phyloP scores from a whole-genome alignment of 2,888 invertebrate species.

The Fragum fragum region DNA sequence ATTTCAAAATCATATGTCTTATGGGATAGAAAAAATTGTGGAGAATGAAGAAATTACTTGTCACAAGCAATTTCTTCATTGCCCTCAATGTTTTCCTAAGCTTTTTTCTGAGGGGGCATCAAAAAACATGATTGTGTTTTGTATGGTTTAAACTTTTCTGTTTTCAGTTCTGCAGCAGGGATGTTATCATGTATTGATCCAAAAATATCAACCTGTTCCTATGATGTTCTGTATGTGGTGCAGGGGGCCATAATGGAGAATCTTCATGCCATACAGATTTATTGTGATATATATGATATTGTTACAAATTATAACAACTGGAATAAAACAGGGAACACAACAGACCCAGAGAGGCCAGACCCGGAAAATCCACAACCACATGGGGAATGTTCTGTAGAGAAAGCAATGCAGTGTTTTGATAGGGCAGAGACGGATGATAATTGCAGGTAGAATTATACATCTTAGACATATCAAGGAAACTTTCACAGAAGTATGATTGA shows the following conservation, averaged over 20 bases:
- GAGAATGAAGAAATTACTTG: too few relatives aligned
- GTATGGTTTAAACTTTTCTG: neutral
- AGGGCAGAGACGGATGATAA: neutral
- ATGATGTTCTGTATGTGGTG: conserved; percentile 20
- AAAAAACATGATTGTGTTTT: too few relatives aligned
- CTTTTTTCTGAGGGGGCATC: too few relatives aligned
- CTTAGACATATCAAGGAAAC: too few relatives aligned
- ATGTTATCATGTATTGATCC: conserved; percentile 49
- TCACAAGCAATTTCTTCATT: too few relatives aligned
- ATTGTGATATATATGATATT: conserved; percentile 44
- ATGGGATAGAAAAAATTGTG: too few relatives aligned
- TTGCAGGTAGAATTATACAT: too few relatives aligned
- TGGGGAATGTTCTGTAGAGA: conserved; percentile 41
- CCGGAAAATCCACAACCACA: conserved; percentile 9
- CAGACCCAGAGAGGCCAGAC: conserved; percentile 16
- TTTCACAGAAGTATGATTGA: too few relatives aligned
- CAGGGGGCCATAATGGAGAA: conserved; percentile 52
- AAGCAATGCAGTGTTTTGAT: conserved; percentile 42
- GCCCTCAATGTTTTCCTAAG: too few relatives aligned
- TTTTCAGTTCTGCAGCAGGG: conserved; percentile 40
- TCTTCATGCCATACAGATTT: conserved; percentile 21
- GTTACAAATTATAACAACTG: conserved; percentile 28
- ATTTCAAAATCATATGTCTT: too few relatives aligned
- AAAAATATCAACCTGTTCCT: conserved; percentile 35
- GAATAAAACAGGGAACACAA: conserved; percentile 20